phyloP scores from a whole-genome alignment of 2,797 vertebrate genomes.

The Spinus pinus region DNA sequence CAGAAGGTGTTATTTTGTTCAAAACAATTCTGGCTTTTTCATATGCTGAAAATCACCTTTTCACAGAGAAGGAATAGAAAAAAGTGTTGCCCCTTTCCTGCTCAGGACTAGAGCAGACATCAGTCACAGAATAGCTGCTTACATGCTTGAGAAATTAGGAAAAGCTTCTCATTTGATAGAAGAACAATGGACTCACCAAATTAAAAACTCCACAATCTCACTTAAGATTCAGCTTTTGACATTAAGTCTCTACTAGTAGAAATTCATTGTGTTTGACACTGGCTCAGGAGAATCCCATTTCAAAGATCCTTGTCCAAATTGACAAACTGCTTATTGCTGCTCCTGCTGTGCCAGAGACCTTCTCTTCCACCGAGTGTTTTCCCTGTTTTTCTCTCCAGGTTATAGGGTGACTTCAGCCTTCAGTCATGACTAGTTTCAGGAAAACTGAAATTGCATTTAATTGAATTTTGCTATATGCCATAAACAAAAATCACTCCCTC shows the following conservation, averaged over 20 bases:
- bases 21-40: neutral
- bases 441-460: neutral
- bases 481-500: neutral
- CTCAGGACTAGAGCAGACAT: neutral
- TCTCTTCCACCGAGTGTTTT: neutral
- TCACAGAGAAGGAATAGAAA: neutral
- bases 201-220: neutral
- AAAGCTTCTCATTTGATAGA: neutral
- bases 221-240: neutral
- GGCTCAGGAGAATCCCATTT: neutral
- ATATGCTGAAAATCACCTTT: neutral
- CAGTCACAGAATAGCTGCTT: neutral
- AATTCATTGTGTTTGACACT: neutral
- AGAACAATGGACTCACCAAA: neutral
- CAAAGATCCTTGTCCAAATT: neutral
- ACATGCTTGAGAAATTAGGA: neutral
- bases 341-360: neutral
- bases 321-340: neutral
- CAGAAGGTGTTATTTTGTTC: neutral
- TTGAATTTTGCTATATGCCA: neutral
- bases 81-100: neutral
- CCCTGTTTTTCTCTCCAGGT: neutral
- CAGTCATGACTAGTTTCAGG: neutral
- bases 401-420: neutral
- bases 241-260: neutral